Conservation (phyloP, 1,140 invertebrate genomes). For the Bradysia coprophila region DNA sequence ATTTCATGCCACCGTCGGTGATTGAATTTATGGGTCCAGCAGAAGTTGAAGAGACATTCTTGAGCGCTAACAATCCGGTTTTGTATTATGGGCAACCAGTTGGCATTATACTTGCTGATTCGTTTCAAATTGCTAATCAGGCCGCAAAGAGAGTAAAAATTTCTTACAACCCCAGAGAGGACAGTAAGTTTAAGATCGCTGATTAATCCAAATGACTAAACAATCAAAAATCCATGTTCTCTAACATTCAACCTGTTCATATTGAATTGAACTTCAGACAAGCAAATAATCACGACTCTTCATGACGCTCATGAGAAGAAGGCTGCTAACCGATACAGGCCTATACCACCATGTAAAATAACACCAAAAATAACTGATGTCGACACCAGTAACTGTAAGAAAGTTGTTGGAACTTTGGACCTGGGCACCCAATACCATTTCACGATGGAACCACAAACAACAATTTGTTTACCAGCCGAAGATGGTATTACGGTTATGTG, state of each 20-base stretch:
- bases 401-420: conserved; percentile 16
- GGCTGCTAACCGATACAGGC: too few species aligned
- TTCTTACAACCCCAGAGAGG: too few species aligned
- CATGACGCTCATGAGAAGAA: too few species aligned
- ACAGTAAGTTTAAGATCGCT: too few species aligned
- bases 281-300: not conserved
- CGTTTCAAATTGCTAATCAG: conserved; percentile 33
- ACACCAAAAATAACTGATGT: too few species aligned
- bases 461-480: conserved; percentile 34
- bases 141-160: conserved; percentile 46
- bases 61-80: conserved; percentile 22
- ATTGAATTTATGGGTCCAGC: conserved; percentile 11
- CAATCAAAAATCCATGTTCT: too few species aligned
- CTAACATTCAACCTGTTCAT: not conserved
- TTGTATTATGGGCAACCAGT: conserved; percentile 50
- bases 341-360: too few species aligned
- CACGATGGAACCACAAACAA: conserved; percentile 47
- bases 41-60: not conserved
- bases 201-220: too few species aligned
- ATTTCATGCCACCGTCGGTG: conserved; percentile 23
- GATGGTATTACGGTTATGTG: conserved; percentile 40
- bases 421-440: conserved; percentile 23
- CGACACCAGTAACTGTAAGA: too few species aligned
- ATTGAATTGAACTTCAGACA: not conserved
- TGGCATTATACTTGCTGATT: conserved; percentile 47